phyloP scores from a whole-genome alignment of 2,888 invertebrate species.

The Melipona bicolor region DNA sequence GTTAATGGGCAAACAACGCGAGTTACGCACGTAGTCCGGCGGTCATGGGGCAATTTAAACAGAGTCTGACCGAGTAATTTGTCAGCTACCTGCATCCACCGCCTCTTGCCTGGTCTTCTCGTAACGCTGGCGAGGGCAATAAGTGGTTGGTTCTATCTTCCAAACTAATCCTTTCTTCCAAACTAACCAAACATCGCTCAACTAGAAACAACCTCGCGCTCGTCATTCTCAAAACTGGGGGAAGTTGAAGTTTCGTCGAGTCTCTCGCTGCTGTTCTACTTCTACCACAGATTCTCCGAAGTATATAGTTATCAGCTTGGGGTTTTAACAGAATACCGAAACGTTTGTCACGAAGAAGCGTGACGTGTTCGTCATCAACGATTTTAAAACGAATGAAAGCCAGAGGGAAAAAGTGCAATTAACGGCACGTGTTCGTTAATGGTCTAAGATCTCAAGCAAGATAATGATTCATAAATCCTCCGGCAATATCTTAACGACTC shows the following conservation, averaged over 20 bases:
- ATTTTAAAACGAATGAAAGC: too few species aligned
- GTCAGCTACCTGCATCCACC: slow-evolving; percentile 29
- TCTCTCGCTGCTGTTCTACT: too few species aligned
- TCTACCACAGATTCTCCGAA: too few species aligned
- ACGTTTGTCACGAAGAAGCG: too few species aligned
- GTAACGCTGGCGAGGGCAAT: neutral
- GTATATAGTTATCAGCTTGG: too few species aligned
- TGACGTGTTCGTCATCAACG: too few species aligned
- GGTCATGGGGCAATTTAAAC: slow-evolving; percentile 58
- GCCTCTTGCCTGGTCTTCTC: too few species aligned
- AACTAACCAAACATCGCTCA: too few species aligned
- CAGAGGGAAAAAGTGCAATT: neutral
- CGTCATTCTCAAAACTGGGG: too few species aligned
- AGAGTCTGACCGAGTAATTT: slow-evolving; percentile 44
- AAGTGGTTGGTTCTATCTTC: neutral
- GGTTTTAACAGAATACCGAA: too few species aligned
- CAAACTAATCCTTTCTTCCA: neutral
- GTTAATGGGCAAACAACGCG: slow-evolving; percentile 65
- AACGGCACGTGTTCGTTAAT: neutral
- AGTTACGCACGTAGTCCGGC: slow-evolving; percentile 42
- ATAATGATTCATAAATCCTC: neutral
- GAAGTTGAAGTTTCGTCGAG: too few species aligned
- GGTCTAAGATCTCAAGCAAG: neutral
- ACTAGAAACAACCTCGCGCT: too few species aligned
- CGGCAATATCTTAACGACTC: neutral